Conservation (phyloP, 2,113 vertebrate genomes). For the Catharus minimus region DNA sequence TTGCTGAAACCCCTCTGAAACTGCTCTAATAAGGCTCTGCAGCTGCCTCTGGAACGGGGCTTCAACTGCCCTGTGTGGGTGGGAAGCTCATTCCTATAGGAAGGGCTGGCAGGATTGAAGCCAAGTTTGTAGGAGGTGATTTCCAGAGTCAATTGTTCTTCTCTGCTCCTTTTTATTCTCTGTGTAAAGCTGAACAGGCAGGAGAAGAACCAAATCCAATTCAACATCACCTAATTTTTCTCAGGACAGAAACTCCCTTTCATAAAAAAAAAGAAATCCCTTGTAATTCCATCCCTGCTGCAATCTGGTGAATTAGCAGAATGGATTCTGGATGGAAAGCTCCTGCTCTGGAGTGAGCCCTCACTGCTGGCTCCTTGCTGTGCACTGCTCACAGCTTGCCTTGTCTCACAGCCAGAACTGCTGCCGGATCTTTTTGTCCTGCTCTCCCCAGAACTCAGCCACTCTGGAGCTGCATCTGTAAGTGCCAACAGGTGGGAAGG, state of each 20-base stretch:
- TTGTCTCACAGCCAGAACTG: constrained; percentile 42
- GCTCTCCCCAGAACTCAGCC: neutral
- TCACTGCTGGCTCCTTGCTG: neutral
- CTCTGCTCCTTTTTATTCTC: neutral
- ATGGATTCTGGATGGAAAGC: constrained; percentile 14
- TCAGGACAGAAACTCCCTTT: neutral
- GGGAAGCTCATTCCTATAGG: neutral
- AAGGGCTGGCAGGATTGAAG: neutral
- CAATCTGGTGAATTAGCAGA: constrained; percentile 12
- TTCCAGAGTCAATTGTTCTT: neutral
- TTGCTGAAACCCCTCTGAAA: neutral
- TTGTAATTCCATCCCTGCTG: neutral
- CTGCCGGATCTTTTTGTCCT: constrained; percentile 24
- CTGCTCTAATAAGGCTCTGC: neutral
- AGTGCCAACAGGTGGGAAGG: constrained; percentile 40
- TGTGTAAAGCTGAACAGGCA: neutral
- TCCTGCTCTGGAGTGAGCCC: neutral
- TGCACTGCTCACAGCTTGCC: neutral
- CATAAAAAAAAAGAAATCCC: neutral
- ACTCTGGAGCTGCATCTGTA: neutral
- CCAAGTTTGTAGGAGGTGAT: neutral
- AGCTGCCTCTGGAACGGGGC: neutral
- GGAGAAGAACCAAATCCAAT: neutral
- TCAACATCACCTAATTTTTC: neutral
- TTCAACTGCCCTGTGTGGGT: fast-evolving